phyloP scores from a whole-genome alignment of 2,113 vertebrate genomes.

The Corvus hawaiiensis region DNA sequence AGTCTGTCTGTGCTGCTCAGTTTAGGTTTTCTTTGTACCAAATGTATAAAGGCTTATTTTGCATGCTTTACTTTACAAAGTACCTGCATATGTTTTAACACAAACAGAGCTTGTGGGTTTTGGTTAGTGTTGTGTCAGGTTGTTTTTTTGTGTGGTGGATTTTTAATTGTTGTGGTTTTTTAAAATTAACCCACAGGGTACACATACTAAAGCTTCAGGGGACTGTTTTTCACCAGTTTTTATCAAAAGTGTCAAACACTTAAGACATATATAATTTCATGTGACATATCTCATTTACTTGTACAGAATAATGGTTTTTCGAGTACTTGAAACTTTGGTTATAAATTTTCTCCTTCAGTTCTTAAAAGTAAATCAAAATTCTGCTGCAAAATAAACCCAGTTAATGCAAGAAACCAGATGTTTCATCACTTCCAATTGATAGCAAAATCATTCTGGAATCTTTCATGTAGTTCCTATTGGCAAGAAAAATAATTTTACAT shows the following conservation, averaged over 20 bases:
- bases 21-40: background rate
- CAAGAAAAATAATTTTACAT: background rate
- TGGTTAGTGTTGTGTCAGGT: rapidly evolving
- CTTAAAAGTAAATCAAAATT: background rate
- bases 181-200: background rate
- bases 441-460: background rate
- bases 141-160: background rate
- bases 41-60: background rate
- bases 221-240: background rate
- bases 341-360: background rate
- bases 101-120: background rate
- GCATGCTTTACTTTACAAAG: background rate
- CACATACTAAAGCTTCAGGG: background rate
- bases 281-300: rapidly evolving
- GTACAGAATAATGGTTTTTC: background rate
- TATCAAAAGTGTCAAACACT: background rate
- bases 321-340: background rate
- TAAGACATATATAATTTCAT: background rate
- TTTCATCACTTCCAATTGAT: background rate
- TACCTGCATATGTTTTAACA: rapidly evolving
- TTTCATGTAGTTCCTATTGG: background rate
- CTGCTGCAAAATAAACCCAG: background rate
- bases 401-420: background rate
- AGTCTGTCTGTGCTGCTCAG: background rate
- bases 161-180: background rate